Conservation (phyloP, 2,888 invertebrate species). For the Tachina grossa region DNA sequence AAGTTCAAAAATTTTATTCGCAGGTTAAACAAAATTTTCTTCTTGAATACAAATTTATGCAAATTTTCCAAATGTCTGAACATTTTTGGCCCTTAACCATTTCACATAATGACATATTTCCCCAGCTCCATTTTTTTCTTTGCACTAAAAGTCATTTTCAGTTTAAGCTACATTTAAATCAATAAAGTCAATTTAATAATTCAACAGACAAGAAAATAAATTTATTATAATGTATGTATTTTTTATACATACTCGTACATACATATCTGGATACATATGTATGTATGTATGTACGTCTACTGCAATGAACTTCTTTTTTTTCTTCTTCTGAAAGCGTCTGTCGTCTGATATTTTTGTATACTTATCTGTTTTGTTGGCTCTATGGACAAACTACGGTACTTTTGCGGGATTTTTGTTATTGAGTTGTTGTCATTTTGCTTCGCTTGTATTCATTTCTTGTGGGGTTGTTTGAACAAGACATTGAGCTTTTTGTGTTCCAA, state of each 20-base stretch:
- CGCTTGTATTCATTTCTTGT: conserved; percentile 16
- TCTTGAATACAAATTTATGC: conserved; percentile 18
- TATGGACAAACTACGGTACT: neutral
- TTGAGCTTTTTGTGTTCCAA: conserved; percentile 50
- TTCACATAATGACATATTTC: conserved; percentile 35
- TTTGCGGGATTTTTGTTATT: conserved; percentile 11
- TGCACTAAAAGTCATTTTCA: conserved; percentile 45
- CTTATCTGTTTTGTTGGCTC: neutral
- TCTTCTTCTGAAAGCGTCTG: neutral
- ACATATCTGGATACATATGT: too few relatives aligned
- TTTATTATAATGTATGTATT: conserved; percentile 66
- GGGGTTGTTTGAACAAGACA: conserved; percentile 38
- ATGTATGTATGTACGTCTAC: neutral
- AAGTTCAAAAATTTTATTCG: conserved; percentile 16
- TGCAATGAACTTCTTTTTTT: conserved; percentile 36
- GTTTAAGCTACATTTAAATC: conserved; percentile 68
- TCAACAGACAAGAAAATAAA: conserved; percentile 72
- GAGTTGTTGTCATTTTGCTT: conserved; percentile 44
- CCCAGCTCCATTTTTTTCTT: neutral
- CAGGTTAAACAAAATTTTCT: conserved; percentile 8
- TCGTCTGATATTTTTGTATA: neutral
- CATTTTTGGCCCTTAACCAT: conserved; percentile 63
- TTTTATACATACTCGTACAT: neutral
- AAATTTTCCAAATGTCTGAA: conserved; percentile 60
- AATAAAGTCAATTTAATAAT: conserved; percentile 72